Percentiles rank a stretch among this genome's conserved stretches.
Evolutionary conservation across 2,113 vertebrate species (phyloP).

Genomic region (Siniperca chuatsi): DNA sequence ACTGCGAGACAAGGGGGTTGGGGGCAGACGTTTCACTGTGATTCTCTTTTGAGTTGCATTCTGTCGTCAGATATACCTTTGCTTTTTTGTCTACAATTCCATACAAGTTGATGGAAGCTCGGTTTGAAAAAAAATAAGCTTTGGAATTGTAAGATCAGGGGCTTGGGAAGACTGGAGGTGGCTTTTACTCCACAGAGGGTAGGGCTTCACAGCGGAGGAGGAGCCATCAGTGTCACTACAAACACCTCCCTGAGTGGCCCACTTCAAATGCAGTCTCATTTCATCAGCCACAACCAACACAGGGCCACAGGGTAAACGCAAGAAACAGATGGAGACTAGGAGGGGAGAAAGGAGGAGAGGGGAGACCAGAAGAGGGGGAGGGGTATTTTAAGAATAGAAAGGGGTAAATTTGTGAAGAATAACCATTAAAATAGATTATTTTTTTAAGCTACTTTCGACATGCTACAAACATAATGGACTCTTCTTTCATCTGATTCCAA

Average conservation of each 20-base stretch:
- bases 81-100: constrained; percentile 50
- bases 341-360: constrained; percentile 38
- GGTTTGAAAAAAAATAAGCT: constrained; percentile 10
- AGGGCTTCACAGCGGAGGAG: constrained; percentile 53
- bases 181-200: constrained; percentile 38
- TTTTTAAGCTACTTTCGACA: constrained; percentile 21
- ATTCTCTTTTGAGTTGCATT: constrained; percentile 57
- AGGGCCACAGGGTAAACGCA: constrained; percentile 72
- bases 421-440: constrained; percentile 17
- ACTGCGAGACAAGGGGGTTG: constrained; percentile 52
- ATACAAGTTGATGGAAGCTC: constrained; percentile 39
- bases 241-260: constrained; percentile 67
- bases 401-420: constrained; percentile 19
- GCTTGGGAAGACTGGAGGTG: constrained; percentile 38
- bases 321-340: constrained; percentile 77
- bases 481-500: constrained; percentile 44
- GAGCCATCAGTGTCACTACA: constrained; percentile 70
- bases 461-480: background rate
- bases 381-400: constrained; percentile 26
- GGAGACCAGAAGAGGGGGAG: constrained; percentile 34
- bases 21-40: constrained; percentile 49
- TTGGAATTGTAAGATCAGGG: constrained; percentile 40
- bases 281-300: constrained; percentile 72
- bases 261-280: constrained; percentile 74
- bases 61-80: constrained; percentile 62